These are phyloP conservation scores for Engraulis encrasicolus DNA, from an alignment of 2,113 vertebrate genomes.

Conservation along the genomic window DNA sequence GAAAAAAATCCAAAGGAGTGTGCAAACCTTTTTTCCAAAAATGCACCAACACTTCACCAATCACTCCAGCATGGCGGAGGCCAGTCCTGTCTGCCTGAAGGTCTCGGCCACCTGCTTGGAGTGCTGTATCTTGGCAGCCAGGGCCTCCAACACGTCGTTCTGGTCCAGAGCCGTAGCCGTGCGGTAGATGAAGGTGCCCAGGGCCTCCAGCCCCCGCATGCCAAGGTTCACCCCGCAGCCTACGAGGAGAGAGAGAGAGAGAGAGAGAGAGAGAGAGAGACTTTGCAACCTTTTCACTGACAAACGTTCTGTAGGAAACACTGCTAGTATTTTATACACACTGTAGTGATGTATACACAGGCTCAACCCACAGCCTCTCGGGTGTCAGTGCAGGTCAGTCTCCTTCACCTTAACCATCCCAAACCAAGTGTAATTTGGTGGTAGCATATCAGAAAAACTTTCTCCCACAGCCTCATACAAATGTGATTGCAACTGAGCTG, in stretches of 20 bases:
- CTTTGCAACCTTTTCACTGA: no score
- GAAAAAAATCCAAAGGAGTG: no score
- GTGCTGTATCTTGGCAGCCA: constrained; percentile 77
- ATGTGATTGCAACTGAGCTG: no score
- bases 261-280: no score
- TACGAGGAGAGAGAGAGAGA: constrained; percentile 46
- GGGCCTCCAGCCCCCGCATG: constrained; percentile 76
- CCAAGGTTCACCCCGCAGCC: constrained; percentile 81
- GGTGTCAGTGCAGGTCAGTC: background rate
- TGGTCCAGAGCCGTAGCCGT: constrained; percentile 75
- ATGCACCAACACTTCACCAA: constrained; percentile 40
- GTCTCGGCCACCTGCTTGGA: constrained; percentile 75
- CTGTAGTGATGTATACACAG: no score
- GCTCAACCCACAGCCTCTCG: no score
- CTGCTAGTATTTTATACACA: no score
- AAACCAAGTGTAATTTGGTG: no score
- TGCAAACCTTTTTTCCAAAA: no score
- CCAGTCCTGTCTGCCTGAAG: constrained; percentile 76
- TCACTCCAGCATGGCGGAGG: constrained; percentile 73
- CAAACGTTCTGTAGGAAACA: no score
- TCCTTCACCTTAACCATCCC: background rate
- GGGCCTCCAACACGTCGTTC: constrained; percentile 75
- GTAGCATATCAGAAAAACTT: no score
- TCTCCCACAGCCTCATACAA: no score
- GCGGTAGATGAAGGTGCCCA: constrained; percentile 76